Evolutionary conservation across 2,797 vertebrate species (phyloP), one percentile per base, ranked within the genome.

Genomic region (Basileuterus tristriatus): DNA sequence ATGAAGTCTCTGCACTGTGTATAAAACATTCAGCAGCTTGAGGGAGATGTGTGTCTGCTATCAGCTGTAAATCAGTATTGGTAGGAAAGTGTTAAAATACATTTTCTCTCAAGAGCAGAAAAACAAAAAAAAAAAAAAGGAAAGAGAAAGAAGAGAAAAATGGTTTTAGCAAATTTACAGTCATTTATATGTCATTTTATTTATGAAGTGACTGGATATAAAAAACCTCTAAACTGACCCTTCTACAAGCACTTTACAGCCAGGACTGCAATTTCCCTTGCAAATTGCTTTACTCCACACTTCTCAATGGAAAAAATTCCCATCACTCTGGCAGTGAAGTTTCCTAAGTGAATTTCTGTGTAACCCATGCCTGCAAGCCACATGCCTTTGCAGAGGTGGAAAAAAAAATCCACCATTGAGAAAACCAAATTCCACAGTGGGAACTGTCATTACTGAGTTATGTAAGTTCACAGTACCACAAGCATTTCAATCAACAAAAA

Each of bases 371-470:
- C 76, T 83, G 65, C 17, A 18, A 91, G 81, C 55, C 39, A 69
- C 47, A 13, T 15, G 46, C 60, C 39, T 89, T 22, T 86, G 94
- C 87, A 88, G 76, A 87, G 39, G 62, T 21, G 83, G 44, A 34
- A 68, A 78, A 30, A 30, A 71, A 29, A 68, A 83, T 4, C 36
- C 3, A 4, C 27, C 75, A 44, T 30, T 60, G 75, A 87, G 79
- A 78, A 87, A 95, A 79, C 47, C 39, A 32, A 59, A 93, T 83
- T 71, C 68, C 39, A 60, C 83, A 80, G 49, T 1, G 64, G 4
- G 70, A 94, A 59, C 85, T 41, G 76, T 11, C 90, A 69, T 37
- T 68, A 43, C 68, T 0, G 5, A 76, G 59, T 97, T 95, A 96
- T 0, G 0, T 72, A 95, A 96, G 83, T 32, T 58, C 62, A 36